phyloP scores from a whole-genome alignment of 2,888 invertebrate genomes.

The Ophion obscuratus region DNA sequence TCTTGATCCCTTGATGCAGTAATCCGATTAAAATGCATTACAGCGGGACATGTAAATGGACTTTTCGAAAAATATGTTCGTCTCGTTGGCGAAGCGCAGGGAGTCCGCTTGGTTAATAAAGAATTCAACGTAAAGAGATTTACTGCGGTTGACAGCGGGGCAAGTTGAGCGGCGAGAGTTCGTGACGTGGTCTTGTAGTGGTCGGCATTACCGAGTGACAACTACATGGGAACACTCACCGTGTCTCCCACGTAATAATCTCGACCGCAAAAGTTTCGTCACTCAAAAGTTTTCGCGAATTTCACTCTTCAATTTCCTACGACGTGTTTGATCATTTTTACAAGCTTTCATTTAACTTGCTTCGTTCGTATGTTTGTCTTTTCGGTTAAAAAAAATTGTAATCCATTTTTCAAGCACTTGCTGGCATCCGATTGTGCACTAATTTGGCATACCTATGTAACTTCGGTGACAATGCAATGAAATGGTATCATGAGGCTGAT shows the following conservation, averaged over 20 bases:
- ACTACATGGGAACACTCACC: constrained; percentile 17
- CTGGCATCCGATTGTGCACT: too few relatives aligned
- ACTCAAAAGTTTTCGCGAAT: background rate
- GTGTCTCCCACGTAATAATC: background rate
- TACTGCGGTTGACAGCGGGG: constrained; percentile 54
- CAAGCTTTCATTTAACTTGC: too few relatives aligned
- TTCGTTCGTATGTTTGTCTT: background rate
- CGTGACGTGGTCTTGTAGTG: constrained; percentile 27
- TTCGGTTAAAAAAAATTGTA: too few relatives aligned
- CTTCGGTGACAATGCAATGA: too few relatives aligned
- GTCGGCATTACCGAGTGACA: constrained; percentile 34
- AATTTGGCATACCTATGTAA: too few relatives aligned
- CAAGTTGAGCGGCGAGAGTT: constrained; percentile 31
- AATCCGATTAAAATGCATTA: constrained; percentile 61
- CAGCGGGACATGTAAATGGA: constrained; percentile 51
- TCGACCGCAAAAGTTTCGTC: background rate
- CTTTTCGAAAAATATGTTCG: constrained; percentile 30
- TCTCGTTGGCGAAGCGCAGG: background rate
- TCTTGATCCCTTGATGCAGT: constrained; percentile 30
- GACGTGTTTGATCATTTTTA: background rate
- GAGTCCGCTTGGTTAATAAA: constrained; percentile 28
- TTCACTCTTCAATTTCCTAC: background rate
- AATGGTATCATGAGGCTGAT: too few relatives aligned
- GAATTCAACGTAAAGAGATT: constrained; percentile 61
- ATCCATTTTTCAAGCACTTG: too few relatives aligned